Percentiles rank a stretch among this genome's conserved stretches.
These are phyloP conservation scores for Zaprionus bogoriensis DNA, from an alignment of 2,888 invertebrate species.

Conservation along the genomic window DNA sequence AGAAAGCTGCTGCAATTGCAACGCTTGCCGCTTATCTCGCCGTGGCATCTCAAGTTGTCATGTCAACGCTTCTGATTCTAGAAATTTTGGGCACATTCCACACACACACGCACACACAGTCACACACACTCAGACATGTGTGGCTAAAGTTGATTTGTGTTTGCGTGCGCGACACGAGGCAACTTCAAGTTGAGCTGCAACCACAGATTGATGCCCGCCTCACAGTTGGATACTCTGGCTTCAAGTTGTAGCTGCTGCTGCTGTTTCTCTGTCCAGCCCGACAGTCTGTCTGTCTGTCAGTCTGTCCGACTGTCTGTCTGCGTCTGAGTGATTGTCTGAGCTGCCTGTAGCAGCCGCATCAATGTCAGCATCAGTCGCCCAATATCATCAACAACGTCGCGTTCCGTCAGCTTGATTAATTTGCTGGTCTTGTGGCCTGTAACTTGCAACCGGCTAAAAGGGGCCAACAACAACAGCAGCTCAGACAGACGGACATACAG, in stretches of 20 bases:
- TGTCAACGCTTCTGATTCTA: constrained; percentile 81
- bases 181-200: constrained; percentile 31
- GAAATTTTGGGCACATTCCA: constrained; percentile 52
- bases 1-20: constrained; percentile 45
- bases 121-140: neutral
- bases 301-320: neutral
- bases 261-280: neutral
- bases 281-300: neutral
- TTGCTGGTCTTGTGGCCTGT: constrained; percentile 63
- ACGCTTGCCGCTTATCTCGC: constrained; percentile 48
- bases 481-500: neutral
- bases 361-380: constrained; percentile 79
- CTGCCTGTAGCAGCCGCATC: constrained; percentile 71
- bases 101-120: constrained; percentile 5
- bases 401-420: constrained; percentile 76
- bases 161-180: constrained; percentile 18
- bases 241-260: constrained; percentile 17
- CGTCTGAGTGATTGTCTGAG: constrained; percentile 68
- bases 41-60: constrained; percentile 79
- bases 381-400: constrained; percentile 79
- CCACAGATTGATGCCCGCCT: constrained; percentile 77
- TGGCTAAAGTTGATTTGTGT: constrained; percentile 53
- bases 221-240: constrained; percentile 72
- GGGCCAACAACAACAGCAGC: neutral
- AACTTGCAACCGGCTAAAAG: constrained; percentile 31